A percentile compares a stretch with the other conserved stretches of the same genome.
Evolutionary conservation across 2,888 invertebrate species (phyloP).

Genomic region (Drosophila monieri): DNA sequence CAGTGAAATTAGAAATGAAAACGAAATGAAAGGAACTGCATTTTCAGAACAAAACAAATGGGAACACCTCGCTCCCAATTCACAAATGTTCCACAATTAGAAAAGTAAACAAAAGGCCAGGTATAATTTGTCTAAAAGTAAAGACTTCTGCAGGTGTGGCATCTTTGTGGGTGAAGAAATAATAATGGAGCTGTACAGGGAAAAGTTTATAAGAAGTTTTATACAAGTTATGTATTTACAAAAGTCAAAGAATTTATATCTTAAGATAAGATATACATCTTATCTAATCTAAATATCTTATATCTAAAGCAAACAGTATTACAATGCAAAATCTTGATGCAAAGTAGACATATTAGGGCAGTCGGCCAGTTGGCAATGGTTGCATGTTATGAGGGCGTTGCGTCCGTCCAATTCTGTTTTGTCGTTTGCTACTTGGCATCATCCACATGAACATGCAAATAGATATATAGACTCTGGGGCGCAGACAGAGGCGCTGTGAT

Average conservation of each 20-base stretch:
- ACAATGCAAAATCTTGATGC: not conserved
- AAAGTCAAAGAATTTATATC: too few relatives aligned
- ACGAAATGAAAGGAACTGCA: slow-evolving; percentile 37
- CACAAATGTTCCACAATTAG: slow-evolving; percentile 27
- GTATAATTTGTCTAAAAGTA: slow-evolving; percentile 11
- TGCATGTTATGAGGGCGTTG: slow-evolving; percentile 46
- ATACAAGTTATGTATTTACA: too few relatives aligned
- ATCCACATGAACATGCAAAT: slow-evolving; percentile 25
- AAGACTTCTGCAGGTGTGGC: slow-evolving; percentile 43
- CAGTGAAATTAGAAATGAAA: slow-evolving; percentile 64
- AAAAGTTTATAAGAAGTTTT: too few relatives aligned
- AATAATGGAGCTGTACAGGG: not conserved
- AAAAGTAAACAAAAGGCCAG: slow-evolving; percentile 44
- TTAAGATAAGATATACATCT: too few relatives aligned
- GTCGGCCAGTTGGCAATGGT: slow-evolving; percentile 54
- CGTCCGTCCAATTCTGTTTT: slow-evolving; percentile 23
- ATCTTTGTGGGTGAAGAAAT: not conserved
- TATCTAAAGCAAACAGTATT: not conserved
- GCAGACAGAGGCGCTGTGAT: slow-evolving; percentile 23
- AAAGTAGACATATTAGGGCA: slow-evolving; percentile 22
- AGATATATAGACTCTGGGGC: slow-evolving; percentile 5
- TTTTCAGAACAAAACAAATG: slow-evolving; percentile 43
- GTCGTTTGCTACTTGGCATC: slow-evolving; percentile 50
- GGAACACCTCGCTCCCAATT: slow-evolving; percentile 42
- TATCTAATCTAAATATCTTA: too few relatives aligned